Base-by-base conservation (phyloP, 2,888 invertebrate species). In the Auanema sp. region DNA sequence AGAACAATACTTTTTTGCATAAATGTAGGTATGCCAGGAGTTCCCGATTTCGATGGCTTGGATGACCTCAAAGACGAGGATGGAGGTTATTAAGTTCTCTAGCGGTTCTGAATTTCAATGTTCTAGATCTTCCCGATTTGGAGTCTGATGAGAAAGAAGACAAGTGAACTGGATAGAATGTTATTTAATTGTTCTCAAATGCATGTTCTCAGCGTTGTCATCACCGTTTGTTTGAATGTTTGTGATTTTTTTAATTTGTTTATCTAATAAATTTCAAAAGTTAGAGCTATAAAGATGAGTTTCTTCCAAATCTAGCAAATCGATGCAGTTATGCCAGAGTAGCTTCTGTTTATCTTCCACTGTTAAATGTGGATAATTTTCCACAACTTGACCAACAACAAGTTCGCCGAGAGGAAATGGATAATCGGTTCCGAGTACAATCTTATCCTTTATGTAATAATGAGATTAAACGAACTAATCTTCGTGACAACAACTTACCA, bases 401-500 rank as follows among this genome's bases (percentile, higher is more conserved):
- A 85, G 83, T 72, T 88, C 88, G 5, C 87, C 88, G 6, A 88
- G 83, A 4, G 87, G 87, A 75, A 88, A 88, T 0, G 88, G 88
- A 75, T 88, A 88, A 76, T 88, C 88, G 33, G 86, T 87, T 2
- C 88, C 88, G 42, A 88, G 82, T 4, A 87, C 83, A 6, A 88
- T 84, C 11, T 83, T 78, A 57, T 87, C 85, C 86, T 87, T 16
- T 72, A 69, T 10, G 10, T 47, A 47, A 43, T 43, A 43, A 12
- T 43, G n/a, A 12, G 11, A 43, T 11, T 12, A 43, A 43, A 11
- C n/a, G n/a, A n/a, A n/a, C n/a, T n/a, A n/a, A n/a, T n/a, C n/a
- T n/a, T n/a, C n/a, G 33, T 5, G 33, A 33, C 8, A 44, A 16
- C 40, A 21, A 55, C 56, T 2, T 3, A 87, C 87, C 84, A 87